Base-by-base conservation (phyloP, 2,888 invertebrate genomes). In the Cabera pusaria region DNA sequence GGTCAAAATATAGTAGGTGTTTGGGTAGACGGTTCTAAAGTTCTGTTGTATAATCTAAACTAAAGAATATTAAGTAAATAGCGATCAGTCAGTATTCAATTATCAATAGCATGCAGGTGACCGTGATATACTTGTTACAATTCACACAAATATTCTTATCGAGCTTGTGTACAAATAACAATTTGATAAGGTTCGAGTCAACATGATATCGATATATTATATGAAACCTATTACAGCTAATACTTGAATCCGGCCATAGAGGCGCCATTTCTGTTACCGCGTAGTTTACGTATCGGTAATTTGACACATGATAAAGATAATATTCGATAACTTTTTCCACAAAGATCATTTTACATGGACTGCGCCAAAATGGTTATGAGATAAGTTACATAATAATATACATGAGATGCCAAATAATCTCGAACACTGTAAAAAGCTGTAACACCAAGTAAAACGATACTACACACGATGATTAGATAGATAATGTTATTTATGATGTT, bases 101-200 rank as follows among this genome's bases (percentile, higher is more conserved):
- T 24, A 39, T 29, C 25, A 40, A 21, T 27, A 27, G 11, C n/a
- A 12, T 41, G 43, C 49, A 48, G 51, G 49, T 52, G 45, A 45
- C 24, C 26, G 38, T 40, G 44, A 54, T 52, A 49, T 26, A 20
- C 22, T 36, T 47, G 19, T 48, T 42, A 38, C 52, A 44, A 48
- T 54, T 56, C 49, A 52, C 47, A 49, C 48, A 51, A 50, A 49
- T 38, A 47, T 38, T 41, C 47, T 50, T 59, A 56, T 63, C 59
- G 44, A 51, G 35, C 51, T 53, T 54, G 46, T 50, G 50, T 49
- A 54, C 49, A 56, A n/a, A 53, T 38, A 44, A 47, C 42, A 37
- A 33, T 36, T 23, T 17, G 45, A 49, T 52, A 52, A 45, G 26
- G 21, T 10, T 14, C 40, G 8, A 31, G 18, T 22, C 21, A 27